Conservation (phyloP, 2,797 vertebrate species). For the Macropodus opercularis region DNA sequence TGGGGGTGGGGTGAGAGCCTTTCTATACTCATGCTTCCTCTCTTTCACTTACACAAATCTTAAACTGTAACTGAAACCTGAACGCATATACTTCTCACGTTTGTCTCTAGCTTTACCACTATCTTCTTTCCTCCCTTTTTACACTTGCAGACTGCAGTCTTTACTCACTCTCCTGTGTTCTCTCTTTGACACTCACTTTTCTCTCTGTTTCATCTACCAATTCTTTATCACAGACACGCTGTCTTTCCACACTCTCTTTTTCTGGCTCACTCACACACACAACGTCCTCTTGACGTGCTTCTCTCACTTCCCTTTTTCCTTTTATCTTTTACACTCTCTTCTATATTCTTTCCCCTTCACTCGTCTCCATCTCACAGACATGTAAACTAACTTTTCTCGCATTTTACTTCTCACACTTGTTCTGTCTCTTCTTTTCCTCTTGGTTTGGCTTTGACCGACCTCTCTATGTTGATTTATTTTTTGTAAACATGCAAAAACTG, state of each 20-base stretch:
- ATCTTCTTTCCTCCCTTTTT: slow-evolving; percentile 9
- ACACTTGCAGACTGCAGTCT: slow-evolving; percentile 9
- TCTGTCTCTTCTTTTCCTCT: slow-evolving; percentile 5
- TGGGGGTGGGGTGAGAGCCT: slow-evolving; percentile 38
- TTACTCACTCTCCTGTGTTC: background rate
- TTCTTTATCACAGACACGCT: slow-evolving; percentile 43
- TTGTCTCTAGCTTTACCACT: slow-evolving; percentile 16
- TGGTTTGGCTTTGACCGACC: slow-evolving; percentile 47
- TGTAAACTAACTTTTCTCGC: slow-evolving; percentile 2
- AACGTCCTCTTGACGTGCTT: slow-evolving; percentile 9
- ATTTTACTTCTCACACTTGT: background rate
- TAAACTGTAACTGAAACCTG: too few species aligned
- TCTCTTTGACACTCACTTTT: background rate
- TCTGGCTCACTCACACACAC: slow-evolving; percentile 14
- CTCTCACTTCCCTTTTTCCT: slow-evolving; percentile 16
- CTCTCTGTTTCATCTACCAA: slow-evolving; percentile 15
- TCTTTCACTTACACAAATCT: background rate
- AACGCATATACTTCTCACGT: slow-evolving; percentile 43
- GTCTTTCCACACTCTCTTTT: slow-evolving; percentile 22
- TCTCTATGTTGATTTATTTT: slow-evolving; percentile 25
- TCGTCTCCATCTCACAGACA: slow-evolving; percentile 8
- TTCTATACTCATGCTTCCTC: background rate
- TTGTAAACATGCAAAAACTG: slow-evolving; percentile 38
- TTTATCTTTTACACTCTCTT: background rate
- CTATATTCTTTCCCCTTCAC: background rate